A percentile compares a stretch with the other conserved stretches of the same genome.
These are phyloP conservation scores for Andinoacara biseriatus DNA, from an alignment of 2,113 vertebrate species.

Conservation along the genomic window DNA sequence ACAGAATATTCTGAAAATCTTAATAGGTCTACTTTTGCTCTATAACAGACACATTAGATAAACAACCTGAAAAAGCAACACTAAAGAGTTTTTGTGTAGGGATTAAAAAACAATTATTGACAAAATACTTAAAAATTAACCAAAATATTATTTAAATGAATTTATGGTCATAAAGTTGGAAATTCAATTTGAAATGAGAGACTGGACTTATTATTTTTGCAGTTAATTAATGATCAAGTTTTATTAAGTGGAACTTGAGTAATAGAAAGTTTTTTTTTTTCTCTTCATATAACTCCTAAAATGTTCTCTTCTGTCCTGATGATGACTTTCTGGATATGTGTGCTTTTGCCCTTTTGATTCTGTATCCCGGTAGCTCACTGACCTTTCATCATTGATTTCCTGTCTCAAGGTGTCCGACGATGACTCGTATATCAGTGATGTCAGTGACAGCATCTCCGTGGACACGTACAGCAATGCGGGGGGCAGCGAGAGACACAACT, in stretches of 20 bases:
- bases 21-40: too few relatives aligned
- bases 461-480: conserved; percentile 92
- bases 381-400: conserved; percentile 54
- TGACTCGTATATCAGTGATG: conserved; percentile 95
- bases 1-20: too few relatives aligned
- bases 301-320: not conserved
- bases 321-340: not conserved
- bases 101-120: not conserved
- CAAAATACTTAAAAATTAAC: too few relatives aligned
- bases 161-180: too few relatives aligned
- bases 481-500: conserved; percentile 87
- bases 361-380: conserved; percentile 1
- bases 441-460: conserved; percentile 95
- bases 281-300: not conserved
- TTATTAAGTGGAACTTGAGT: too few relatives aligned
- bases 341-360: not conserved
- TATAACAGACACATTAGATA: too few relatives aligned
- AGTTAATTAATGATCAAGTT: too few relatives aligned
- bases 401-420: conserved; percentile 90
- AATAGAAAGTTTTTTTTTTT: too few relatives aligned
- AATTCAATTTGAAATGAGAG: too few relatives aligned
- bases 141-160: too few relatives aligned
- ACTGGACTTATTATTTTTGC: too few relatives aligned
- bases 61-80: not conserved
- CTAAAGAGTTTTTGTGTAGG: not conserved